These are phyloP conservation scores for Ditylenchus weischeri DNA, from an alignment of 2,888 invertebrate genomes.

Conservation along the genomic window DNA sequence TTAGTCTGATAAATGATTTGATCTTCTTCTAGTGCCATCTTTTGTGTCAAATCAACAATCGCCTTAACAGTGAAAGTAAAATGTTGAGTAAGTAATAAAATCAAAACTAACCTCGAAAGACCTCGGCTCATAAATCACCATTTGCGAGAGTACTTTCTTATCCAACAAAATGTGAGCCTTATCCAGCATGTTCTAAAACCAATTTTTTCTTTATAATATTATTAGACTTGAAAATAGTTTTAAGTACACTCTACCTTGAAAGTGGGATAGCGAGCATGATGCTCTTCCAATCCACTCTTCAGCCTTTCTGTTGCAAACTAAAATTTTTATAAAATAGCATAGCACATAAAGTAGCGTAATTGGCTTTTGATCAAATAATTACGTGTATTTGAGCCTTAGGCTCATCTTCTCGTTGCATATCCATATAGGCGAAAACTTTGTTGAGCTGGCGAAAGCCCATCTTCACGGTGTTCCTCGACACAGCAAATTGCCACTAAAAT, in stretches of 20 bases:
- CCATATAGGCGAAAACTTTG: constrained; percentile 52
- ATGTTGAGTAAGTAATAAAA: background rate
- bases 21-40: constrained; percentile 47
- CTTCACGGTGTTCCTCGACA: constrained; percentile 45
- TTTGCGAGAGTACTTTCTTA: constrained; percentile 48
- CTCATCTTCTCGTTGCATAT: constrained; percentile 52
- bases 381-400: constrained; percentile 41
- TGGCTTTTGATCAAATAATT: constrained; percentile 15
- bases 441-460: constrained; percentile 46
- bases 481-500: constrained; percentile 56
- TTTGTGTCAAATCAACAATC: constrained; percentile 48
- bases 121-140: constrained; percentile 56
- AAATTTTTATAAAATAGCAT: constrained; percentile 18
- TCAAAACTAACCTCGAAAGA: constrained; percentile 46
- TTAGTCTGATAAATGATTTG: constrained; percentile 39
- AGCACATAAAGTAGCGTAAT: no score
- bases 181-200: constrained; percentile 37
- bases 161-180: constrained; percentile 54
- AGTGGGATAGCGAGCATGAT: constrained; percentile 48
- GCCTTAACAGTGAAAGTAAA: constrained; percentile 33
- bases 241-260: constrained; percentile 31
- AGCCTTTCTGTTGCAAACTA: constrained; percentile 52
- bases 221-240: no score
- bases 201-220: no score
- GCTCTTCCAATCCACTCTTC: constrained; percentile 46